phyloP scores from a whole-genome alignment of 2,888 invertebrate species.

The Galerucella pusilla region DNA sequence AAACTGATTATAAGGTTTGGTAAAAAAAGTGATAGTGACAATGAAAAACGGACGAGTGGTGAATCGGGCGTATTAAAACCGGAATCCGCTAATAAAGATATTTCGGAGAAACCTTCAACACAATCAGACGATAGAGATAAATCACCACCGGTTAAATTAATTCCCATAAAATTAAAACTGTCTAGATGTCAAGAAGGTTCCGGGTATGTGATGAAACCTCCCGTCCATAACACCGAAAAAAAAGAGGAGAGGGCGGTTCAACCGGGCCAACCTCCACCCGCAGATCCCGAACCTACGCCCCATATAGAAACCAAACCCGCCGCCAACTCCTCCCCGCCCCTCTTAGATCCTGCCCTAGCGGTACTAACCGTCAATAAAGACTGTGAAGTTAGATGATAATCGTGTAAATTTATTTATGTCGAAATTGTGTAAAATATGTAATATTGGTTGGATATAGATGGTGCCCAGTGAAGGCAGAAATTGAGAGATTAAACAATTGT shows the following conservation, averaged over 20 bases:
- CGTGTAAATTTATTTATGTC: conserved; percentile 56
- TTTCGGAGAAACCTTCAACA: conserved; percentile 11
- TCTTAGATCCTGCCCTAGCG: conserved; percentile 53
- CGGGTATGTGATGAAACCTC: conserved; percentile 71
- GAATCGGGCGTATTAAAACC: conserved; percentile 48
- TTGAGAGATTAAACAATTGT: conserved; percentile 54
- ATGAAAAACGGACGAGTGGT: conserved; percentile 55
- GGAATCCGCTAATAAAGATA: conserved; percentile 16
- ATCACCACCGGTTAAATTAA: conserved; percentile 66
- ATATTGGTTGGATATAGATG: conserved; percentile 39
- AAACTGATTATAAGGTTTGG: conserved; percentile 83
- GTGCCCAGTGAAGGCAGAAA: conserved; percentile 59
- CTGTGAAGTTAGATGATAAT: conserved; percentile 90
- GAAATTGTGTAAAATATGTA: conserved; percentile 57
- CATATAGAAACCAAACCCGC: conserved; percentile 3
- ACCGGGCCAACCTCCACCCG: conserved; percentile 57
- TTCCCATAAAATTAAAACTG: conserved; percentile 86
- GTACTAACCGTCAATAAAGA: conserved; percentile 79
- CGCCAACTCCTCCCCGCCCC: conserved; percentile 37
- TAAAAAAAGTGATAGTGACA: conserved; percentile 58
- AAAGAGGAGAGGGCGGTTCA: conserved; percentile 57
- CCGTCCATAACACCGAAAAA: conserved; percentile 54
- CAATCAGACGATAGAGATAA: conserved; percentile 49
- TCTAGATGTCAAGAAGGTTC: conserved; percentile 84
- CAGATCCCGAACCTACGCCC: conserved; percentile 51